These are phyloP conservation scores for Apotomis turbidana DNA, from an alignment of 2,888 invertebrate species.

Conservation along the genomic window DNA sequence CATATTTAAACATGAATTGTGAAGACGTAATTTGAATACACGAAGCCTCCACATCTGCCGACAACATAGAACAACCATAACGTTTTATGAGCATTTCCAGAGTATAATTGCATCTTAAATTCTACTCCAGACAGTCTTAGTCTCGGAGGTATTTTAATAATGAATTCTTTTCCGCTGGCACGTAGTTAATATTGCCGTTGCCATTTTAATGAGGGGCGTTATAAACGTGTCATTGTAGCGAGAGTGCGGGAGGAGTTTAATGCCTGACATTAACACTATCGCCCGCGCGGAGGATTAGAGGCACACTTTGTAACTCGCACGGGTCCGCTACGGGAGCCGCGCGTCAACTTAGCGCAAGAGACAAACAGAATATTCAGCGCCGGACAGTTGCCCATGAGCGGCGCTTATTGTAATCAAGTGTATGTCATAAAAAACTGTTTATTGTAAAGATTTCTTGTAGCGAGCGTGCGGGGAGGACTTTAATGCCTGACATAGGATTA, in stretches of 20 bases:
- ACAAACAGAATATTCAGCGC: constrained; percentile 22
- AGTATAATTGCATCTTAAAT: constrained; percentile 68
- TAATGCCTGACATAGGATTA: constrained; percentile 53
- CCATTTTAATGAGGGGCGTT: constrained; percentile 70
- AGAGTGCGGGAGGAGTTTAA: constrained; percentile 43
- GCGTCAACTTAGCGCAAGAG: constrained; percentile 16
- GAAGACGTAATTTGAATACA: constrained; percentile 15
- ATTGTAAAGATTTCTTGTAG: constrained; percentile 49
- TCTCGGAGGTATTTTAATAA: constrained; percentile 77
- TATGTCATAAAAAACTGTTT: too few relatives aligned
- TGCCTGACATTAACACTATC: constrained; percentile 49
- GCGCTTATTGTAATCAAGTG: too few relatives aligned
- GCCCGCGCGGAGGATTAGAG: constrained; percentile 57
- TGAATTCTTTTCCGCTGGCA: constrained; percentile 74
- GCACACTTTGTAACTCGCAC: constrained; percentile 37
- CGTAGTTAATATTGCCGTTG: constrained; percentile 71
- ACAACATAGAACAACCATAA: constrained; percentile 37
- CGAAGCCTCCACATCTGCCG: constrained; percentile 16
- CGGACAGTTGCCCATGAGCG: not conserved
- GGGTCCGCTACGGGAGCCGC: not conserved
- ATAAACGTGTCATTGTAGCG: constrained; percentile 69
- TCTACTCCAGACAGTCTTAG: constrained; percentile 72
- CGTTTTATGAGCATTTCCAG: constrained; percentile 41
- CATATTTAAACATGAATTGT: not conserved
- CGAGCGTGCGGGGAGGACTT: constrained; percentile 42